Percentiles rank a stretch among this genome's conserved stretches.
phyloP scores from a whole-genome alignment of 2,888 invertebrate genomes.

The Orthosia gracilis region DNA sequence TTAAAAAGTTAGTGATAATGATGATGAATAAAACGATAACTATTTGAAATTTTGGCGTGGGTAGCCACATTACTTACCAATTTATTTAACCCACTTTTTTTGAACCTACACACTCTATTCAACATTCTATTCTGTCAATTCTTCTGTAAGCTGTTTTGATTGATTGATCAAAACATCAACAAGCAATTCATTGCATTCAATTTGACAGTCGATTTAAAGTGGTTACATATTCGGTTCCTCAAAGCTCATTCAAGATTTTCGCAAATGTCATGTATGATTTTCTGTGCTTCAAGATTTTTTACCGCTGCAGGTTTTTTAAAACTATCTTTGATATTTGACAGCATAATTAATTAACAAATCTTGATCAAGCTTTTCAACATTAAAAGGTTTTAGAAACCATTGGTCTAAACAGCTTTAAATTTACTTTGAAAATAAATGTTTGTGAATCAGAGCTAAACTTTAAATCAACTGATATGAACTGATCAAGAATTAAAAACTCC shows the following conservation, averaged over 20 bases:
- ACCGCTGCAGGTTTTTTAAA: background rate
- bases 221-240: background rate
- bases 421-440: background rate
- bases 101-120: background rate
- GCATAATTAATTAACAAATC: background rate
- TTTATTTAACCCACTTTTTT: background rate
- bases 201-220: conserved; percentile 13
- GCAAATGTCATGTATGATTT: background rate
- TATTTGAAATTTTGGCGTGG: background rate
- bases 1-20: too few relatives aligned
- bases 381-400: background rate
- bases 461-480: background rate
- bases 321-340: background rate
- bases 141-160: conserved; percentile 25
- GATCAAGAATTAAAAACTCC: background rate
- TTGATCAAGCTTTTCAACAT: background rate
- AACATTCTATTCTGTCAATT: background rate
- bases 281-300: background rate
- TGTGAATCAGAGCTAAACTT: background rate
- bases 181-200: background rate
- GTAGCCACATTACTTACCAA: background rate
- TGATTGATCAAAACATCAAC: conserved; percentile 43
- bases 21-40: background rate
- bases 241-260: background rate
- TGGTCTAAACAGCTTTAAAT: background rate